Conservation (phyloP, 2,797 vertebrate genomes). For the Myoxocephalus aenaeus region DNA sequence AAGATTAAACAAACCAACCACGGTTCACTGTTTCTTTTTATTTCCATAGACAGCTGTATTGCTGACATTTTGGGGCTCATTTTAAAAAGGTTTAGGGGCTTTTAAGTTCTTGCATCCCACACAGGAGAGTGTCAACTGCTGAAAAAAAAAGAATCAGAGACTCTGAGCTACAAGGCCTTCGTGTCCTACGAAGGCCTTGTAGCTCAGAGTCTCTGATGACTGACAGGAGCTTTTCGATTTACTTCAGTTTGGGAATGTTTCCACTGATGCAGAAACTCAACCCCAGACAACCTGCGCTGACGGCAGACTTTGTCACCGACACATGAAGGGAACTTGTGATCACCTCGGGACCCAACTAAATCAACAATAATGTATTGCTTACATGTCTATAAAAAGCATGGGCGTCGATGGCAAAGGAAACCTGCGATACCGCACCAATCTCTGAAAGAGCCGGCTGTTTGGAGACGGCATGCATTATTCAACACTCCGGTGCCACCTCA, state of each 20-base stretch:
- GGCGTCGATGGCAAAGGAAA: constrained; percentile 3
- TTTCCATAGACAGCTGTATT: neutral
- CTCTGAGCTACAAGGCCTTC: neutral
- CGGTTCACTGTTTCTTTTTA: neutral
- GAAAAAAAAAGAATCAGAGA: neutral
- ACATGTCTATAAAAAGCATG: neutral
- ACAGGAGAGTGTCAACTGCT: constrained; percentile 15
- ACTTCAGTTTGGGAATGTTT: constrained; percentile 11
- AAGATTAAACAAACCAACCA: neutral
- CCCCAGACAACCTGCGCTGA: neutral
- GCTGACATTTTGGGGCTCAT: neutral
- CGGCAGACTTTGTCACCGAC: constrained; percentile 1
- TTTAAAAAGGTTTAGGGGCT: neutral
- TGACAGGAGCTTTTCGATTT: constrained; percentile 16
- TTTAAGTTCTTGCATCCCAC: neutral
- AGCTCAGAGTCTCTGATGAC: no score
- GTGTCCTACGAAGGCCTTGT: no score
- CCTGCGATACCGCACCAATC: constrained; percentile 4
- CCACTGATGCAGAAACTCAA: constrained; percentile 11
- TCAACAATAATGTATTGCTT: constrained; percentile 28
- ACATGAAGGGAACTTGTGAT: constrained; percentile 1
- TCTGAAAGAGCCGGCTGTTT: neutral
- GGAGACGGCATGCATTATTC: constrained; percentile 51
- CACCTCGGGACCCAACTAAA: constrained; percentile 19
- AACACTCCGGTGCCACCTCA: constrained; percentile 41